A percentile compares a stretch with the other conserved stretches of the same genome.
phyloP scores from a whole-genome alignment of 2,888 invertebrate genomes.

The Pandemis corylana region DNA sequence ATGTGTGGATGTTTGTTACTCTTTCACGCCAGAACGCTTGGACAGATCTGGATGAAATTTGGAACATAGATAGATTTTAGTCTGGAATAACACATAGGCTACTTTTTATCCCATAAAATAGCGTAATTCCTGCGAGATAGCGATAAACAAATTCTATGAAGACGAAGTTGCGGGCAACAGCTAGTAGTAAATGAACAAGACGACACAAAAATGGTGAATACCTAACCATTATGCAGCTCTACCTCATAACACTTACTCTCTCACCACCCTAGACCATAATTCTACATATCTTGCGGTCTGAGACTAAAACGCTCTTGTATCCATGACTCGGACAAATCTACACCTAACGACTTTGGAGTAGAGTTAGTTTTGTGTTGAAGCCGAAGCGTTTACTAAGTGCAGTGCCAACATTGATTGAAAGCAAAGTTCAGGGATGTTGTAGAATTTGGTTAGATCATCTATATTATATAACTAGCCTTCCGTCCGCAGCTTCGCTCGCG shows the following conservation, averaged over 20 bases:
- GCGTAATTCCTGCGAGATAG: too few species aligned
- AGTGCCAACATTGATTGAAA: constrained; percentile 7
- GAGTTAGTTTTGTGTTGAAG: background rate
- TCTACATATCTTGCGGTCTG: constrained; percentile 15
- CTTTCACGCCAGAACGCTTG: too few species aligned
- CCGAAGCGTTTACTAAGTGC: constrained; percentile 1
- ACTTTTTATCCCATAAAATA: too few species aligned
- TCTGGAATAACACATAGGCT: too few species aligned
- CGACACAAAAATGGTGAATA: background rate
- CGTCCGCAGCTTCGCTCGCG: too few species aligned
- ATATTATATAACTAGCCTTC: too few species aligned
- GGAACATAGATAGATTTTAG: too few species aligned
- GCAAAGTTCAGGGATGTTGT: background rate
- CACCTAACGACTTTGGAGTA: background rate
- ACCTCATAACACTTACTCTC: constrained; percentile 17
- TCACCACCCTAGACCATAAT: constrained; percentile 16
- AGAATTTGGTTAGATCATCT: background rate
- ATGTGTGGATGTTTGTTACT: too few species aligned
- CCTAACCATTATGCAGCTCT: background rate
- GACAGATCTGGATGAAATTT: too few species aligned
- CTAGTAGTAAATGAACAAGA: too few species aligned
- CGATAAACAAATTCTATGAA: too few species aligned
- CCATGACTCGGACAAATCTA: background rate
- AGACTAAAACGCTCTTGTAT: constrained; percentile 3
- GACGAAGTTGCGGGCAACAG: too few species aligned